Evolutionary conservation across 2,113 vertebrate species (phyloP), one percentile per base, ranked within the genome.

Genomic region (Ranitomeya variabilis): DNA sequence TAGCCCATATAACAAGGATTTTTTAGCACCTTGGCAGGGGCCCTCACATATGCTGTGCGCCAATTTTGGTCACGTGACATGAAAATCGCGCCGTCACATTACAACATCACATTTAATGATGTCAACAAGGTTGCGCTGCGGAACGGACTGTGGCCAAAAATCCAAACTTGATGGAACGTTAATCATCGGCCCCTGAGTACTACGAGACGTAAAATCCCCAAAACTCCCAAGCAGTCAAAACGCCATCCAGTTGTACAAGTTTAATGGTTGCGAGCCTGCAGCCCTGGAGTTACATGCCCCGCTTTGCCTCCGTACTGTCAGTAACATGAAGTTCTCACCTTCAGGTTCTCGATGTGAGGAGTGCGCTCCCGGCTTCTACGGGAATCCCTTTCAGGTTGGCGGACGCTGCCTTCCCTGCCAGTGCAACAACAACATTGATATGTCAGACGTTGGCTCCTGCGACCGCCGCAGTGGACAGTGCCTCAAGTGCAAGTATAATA

Each of bases 371-470:
- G 98, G 98, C 86, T 96, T 97, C 92, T 97, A 96, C 0, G 97
- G 98, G n/a, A 96, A 99, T 92, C 97, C 97, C 0, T 93, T 94
- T 55, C 96, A 96, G 91, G 93, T 94, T 0, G 96, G 97, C 0
- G 97, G 98, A 13, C 95, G 64, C 87, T 99, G 98, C 92, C 95
- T 96, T 90, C 95, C 93, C 0, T 99, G 98, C 90, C 95, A 96
- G 86, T 99, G 98, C 91, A 96, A 95, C 55, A 96, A 96, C 85
- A 99, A 99, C 94, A 98, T 99, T 0, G 97, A 99, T 64, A 89
- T 94, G 92, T 95, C 86, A 0, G 97, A 99, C 87, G 91, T 94
- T 0, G 94, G 91, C 0, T 94, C 97, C 0, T 99, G 98, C 0
- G 96, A 99, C 90, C 91, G 94, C 37, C 95, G 60, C 86, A 97